Conservation (phyloP, 2,113 vertebrate genomes). For the Chaetodon auriga region DNA sequence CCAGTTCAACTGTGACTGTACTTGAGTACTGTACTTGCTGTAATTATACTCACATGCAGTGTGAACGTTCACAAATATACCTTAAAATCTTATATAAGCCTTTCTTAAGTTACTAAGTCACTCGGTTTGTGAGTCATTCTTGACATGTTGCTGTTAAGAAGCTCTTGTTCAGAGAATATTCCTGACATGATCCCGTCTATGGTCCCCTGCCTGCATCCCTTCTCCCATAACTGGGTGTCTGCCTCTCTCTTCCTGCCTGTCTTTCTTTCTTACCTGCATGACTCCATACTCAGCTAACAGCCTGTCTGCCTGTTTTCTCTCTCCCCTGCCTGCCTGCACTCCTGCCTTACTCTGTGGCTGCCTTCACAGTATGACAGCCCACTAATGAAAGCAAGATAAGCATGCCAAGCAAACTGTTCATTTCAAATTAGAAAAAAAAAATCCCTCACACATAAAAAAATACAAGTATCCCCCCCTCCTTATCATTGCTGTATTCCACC, state of each 20-base stretch:
- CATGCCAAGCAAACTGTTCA: slow-evolving; percentile 78
- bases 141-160: slow-evolving; percentile 22
- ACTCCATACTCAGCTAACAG: slow-evolving; percentile 60
- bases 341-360: slow-evolving; percentile 62
- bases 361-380: slow-evolving; percentile 74
- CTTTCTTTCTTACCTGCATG: slow-evolving; percentile 57
- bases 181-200: slow-evolving; percentile 22
- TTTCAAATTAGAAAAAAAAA: slow-evolving; percentile 77
- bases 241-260: slow-evolving; percentile 17
- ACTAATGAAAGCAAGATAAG: slow-evolving; percentile 84
- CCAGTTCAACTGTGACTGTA: background rate
- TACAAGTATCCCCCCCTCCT: slow-evolving; percentile 58
- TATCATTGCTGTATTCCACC: slow-evolving; percentile 78
- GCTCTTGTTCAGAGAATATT: slow-evolving; percentile 13
- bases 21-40: background rate
- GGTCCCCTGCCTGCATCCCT: slow-evolving; percentile 7
- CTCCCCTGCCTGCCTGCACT: slow-evolving; percentile 46
- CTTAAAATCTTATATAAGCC: slow-evolving; percentile 13
- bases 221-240: slow-evolving; percentile 30
- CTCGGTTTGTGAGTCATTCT: slow-evolving; percentile 19
- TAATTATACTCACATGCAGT: background rate
- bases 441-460: slow-evolving; percentile 60
- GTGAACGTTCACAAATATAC: slow-evolving; percentile 25
- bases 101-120: slow-evolving; percentile 16
- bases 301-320: slow-evolving; percentile 56